Percentiles rank a stretch among this genome's conserved stretches.
These are phyloP conservation scores for Paracentrotus lividus DNA, from an alignment of 53 echinoderm and acorn worm genomes.

Conservation along the genomic window DNA sequence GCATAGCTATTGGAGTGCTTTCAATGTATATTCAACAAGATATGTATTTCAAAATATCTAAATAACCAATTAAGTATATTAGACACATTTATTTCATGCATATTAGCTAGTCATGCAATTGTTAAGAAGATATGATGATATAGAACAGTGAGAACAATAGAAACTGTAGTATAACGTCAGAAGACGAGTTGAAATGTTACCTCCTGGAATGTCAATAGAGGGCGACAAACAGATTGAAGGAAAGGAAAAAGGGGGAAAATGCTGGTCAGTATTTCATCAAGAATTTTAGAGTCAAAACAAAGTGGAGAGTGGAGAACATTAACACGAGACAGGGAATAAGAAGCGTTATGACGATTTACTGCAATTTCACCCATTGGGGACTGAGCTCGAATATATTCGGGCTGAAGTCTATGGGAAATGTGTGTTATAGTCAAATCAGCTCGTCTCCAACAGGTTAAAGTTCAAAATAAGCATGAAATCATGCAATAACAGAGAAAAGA, in stretches of 20 bases:
- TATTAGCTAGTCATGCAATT: constrained; percentile 31
- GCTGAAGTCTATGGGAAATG: no score
- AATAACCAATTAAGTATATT: no score
- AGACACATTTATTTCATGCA: constrained; percentile 8
- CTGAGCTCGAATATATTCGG: no score
- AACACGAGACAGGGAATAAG: not conserved
- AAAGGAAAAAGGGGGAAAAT: constrained; percentile 6
- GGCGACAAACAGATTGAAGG: not conserved
- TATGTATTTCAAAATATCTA: no score
- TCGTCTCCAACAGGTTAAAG: no score
- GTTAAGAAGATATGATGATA: not conserved
- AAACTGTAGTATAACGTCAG: not conserved
- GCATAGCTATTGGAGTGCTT: no score
- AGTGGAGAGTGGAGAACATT: not conserved
- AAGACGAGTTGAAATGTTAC: constrained; percentile 36
- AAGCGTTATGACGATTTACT: not conserved
- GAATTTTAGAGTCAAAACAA: not conserved
- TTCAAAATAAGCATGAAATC: not conserved
- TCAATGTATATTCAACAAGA: no score
- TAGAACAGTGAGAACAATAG: not conserved
- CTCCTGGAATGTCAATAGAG: constrained; percentile 48
- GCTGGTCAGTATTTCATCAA: constrained; percentile 12
- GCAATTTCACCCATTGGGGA: no score
- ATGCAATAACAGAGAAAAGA: not conserved
- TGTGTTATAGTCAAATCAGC: no score